These are phyloP conservation scores for Morone chrysops DNA, from an alignment of 2,113 vertebrate species.

Conservation along the genomic window DNA sequence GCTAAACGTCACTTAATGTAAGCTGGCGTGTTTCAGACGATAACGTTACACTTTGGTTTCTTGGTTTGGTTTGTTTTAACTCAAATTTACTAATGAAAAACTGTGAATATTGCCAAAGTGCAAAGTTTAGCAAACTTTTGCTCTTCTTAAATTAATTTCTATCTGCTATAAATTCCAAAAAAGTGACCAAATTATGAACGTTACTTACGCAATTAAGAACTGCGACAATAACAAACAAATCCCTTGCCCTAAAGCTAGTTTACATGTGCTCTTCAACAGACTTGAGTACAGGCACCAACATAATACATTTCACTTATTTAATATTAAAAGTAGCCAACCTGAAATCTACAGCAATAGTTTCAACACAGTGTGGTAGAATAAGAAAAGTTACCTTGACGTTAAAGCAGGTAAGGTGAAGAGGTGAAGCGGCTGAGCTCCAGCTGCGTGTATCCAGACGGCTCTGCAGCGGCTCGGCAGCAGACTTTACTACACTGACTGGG, in stretches of 20 bases:
- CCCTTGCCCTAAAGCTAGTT: background rate
- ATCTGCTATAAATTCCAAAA: background rate
- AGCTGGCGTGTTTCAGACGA: too few relatives aligned
- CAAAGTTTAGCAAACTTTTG: background rate
- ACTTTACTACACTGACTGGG: background rate
- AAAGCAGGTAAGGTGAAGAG: background rate
- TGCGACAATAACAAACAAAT: background rate
- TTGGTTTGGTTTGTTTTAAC: background rate
- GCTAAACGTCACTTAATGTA: background rate
- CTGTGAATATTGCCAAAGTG: background rate
- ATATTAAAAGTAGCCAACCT: background rate
- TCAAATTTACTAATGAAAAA: background rate
- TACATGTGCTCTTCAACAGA: background rate
- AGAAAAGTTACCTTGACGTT: conserved; percentile 4
- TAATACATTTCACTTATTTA: too few relatives aligned
- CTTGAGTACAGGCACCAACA: too few relatives aligned
- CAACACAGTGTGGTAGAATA: background rate
- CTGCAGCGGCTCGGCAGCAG: background rate
- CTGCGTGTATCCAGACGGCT: background rate
- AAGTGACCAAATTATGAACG: too few relatives aligned
- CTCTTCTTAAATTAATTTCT: background rate
- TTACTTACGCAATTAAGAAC: background rate
- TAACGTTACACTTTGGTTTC: too few relatives aligned
- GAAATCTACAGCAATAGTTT: background rate
- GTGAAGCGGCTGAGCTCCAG: background rate